These are phyloP conservation scores for Aricia agestis DNA, from an alignment of 1,140 invertebrate genomes.

Conservation along the genomic window DNA sequence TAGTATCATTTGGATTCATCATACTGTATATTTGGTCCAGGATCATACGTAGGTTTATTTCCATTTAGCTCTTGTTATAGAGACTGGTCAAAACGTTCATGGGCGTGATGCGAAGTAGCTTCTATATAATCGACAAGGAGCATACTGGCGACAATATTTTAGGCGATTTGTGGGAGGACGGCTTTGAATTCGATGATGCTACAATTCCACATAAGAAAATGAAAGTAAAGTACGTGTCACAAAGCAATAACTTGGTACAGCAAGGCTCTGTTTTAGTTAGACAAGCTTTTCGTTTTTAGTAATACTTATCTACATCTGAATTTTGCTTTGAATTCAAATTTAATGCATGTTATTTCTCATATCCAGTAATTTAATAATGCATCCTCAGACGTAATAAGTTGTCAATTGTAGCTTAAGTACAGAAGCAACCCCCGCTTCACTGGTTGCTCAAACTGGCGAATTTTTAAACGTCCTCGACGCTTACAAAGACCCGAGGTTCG, in stretches of 20 bases:
- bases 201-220: slow-evolving; percentile 68
- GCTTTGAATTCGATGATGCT: slow-evolving; percentile 52
- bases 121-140: slow-evolving; percentile 73
- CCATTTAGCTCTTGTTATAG: slow-evolving; percentile 40
- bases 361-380: too few relatives aligned
- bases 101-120: slow-evolving; percentile 71
- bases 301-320: too few relatives aligned
- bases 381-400: not conserved
- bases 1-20: too few relatives aligned
- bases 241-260: too few relatives aligned
- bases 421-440: slow-evolving; percentile 67
- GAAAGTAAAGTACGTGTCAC: slow-evolving; percentile 71
- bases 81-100: slow-evolving; percentile 75
- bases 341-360: too few relatives aligned
- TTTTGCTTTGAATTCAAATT: too few relatives aligned
- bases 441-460: slow-evolving; percentile 66
- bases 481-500: slow-evolving; percentile 72
- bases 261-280: too few relatives aligned
- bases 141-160: slow-evolving; percentile 56
- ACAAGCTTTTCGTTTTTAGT: too few relatives aligned
- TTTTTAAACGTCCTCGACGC: slow-evolving; percentile 72
- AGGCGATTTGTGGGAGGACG: slow-evolving; percentile 77
- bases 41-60: too few relatives aligned
- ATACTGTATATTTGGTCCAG: too few relatives aligned
- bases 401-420: slow-evolving; percentile 47